phyloP scores from a whole-genome alignment of 2,888 invertebrate genomes.

The Aphrophora alni region DNA sequence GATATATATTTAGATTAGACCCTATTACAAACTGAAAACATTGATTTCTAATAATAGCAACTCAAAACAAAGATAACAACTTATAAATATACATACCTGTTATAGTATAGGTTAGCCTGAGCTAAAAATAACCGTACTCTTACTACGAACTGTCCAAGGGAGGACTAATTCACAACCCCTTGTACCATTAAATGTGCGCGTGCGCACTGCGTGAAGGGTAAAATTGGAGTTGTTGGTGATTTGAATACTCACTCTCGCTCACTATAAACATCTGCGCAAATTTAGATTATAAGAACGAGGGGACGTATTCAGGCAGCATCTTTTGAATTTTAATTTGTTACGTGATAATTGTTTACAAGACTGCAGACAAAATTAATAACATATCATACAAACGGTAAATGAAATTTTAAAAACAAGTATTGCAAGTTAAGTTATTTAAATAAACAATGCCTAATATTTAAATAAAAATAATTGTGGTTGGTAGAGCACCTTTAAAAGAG shows the following conservation, averaged over 20 bases:
- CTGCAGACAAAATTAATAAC: too few relatives aligned
- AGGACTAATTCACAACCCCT: slow-evolving; percentile 2
- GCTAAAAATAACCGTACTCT: not conserved
- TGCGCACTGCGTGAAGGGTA: not conserved
- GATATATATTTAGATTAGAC: too few relatives aligned
- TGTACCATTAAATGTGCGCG: not conserved
- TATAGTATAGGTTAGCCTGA: not conserved
- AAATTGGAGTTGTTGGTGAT: not conserved
- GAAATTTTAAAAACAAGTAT: too few relatives aligned
- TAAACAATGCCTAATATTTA: too few relatives aligned
- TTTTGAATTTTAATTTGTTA: not conserved
- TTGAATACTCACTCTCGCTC: not conserved
- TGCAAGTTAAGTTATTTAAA: too few relatives aligned
- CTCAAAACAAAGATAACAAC: too few relatives aligned
- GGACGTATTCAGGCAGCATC: not conserved
- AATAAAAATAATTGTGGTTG: too few relatives aligned
- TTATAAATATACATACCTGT: not conserved
- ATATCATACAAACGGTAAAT: too few relatives aligned
- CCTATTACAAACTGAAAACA: too few relatives aligned
- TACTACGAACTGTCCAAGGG: not conserved
- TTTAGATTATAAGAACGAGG: too few relatives aligned
- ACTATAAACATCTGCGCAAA: not conserved
- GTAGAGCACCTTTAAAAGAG: too few relatives aligned
- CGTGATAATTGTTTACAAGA: not conserved
- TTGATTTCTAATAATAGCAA: too few relatives aligned